Evolutionary conservation across 1,140 invertebrate species (phyloP).

Genomic region (Rhizoglyphus robini): DNA sequence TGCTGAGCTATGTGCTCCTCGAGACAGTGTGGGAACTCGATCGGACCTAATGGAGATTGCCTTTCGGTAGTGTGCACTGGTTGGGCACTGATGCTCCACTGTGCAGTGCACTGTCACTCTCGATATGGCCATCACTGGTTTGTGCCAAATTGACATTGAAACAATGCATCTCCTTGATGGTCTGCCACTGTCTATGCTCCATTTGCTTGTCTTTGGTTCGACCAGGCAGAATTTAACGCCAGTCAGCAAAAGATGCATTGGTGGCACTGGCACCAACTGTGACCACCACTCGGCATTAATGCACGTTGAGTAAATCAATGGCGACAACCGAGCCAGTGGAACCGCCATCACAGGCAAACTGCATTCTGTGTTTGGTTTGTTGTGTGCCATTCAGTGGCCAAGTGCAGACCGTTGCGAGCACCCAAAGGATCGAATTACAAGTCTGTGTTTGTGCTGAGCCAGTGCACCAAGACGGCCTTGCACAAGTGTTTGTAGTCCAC

Average conservation of each 20-base stretch:
- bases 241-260: constrained; percentile 10
- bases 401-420: not conserved
- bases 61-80: not conserved
- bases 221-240: not conserved
- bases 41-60: not conserved
- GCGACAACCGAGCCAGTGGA: not conserved
- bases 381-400: too few species aligned
- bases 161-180: constrained; percentile 7
- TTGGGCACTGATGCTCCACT: not conserved
- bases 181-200: not conserved
- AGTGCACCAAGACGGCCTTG: not conserved
- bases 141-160: constrained; percentile 12
- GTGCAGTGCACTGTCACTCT: not conserved
- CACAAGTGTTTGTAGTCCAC: constrained; percentile 3
- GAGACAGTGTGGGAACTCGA: constrained; percentile 4
- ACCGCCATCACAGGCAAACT: too few species aligned
- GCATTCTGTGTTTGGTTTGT: too few species aligned
- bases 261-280: not conserved
- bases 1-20: not conserved
- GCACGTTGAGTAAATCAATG: not conserved
- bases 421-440: not conserved
- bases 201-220: not conserved
- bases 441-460: not conserved
- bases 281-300: not conserved
- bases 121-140: constrained; percentile 5